Evolutionary conservation across 2,888 invertebrate genomes (phyloP).

Genomic region (Andrena bucephala): DNA sequence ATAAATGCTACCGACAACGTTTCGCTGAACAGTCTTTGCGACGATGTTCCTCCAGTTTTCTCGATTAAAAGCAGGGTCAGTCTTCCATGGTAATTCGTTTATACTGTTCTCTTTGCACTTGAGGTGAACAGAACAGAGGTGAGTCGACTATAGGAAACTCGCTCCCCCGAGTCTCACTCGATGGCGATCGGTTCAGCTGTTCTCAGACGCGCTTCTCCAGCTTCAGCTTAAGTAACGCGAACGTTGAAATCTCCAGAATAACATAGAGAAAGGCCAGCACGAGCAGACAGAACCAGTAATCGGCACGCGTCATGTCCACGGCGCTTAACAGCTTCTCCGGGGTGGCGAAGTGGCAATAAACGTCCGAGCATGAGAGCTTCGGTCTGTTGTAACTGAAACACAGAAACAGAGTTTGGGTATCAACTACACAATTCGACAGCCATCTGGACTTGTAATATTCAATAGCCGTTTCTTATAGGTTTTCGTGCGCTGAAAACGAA

Average conservation of each 20-base stretch:
- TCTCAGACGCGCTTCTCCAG: constrained; percentile 85
- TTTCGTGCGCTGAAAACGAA: too few species aligned
- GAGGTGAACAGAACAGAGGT: constrained; percentile 15
- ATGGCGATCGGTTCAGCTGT: neutral
- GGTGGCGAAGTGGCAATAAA: constrained; percentile 91
- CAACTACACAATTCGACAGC: too few species aligned
- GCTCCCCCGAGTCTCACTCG: constrained; percentile 6
- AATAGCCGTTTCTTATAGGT: too few species aligned
- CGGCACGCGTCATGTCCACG: constrained; percentile 89
- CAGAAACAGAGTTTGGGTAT: neutral
- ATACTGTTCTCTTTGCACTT: constrained; percentile 41
- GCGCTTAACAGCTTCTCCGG: constrained; percentile 91
- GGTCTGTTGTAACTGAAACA: constrained; percentile 88
- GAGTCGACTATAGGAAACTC: constrained; percentile 16
- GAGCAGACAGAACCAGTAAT: constrained; percentile 88
- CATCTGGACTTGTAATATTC: too few species aligned
- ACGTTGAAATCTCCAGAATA: constrained; percentile 88
- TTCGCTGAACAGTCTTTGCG: constrained; percentile 15
- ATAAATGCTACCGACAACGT: constrained; percentile 41
- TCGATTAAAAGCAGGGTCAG: constrained; percentile 41
- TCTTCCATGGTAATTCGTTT: constrained; percentile 41
- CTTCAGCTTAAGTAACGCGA: constrained; percentile 89
- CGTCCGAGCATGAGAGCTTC: constrained; percentile 90
- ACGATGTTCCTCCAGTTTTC: neutral
- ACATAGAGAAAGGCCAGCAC: constrained; percentile 89